Conservation (phyloP, 2,113 vertebrate genomes). For the Platichthys stellatus region DNA sequence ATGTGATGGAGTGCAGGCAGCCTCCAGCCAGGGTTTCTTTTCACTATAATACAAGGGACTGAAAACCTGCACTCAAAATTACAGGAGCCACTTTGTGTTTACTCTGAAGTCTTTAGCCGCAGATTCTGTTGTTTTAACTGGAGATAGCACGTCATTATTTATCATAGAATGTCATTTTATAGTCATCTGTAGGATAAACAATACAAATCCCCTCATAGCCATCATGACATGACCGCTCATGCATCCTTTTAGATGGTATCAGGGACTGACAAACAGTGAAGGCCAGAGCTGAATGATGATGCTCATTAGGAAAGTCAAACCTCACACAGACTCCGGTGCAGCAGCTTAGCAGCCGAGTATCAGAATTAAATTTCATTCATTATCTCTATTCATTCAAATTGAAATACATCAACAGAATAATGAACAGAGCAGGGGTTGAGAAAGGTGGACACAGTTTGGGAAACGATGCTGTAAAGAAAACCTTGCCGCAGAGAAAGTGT, state of each 20-base stretch:
- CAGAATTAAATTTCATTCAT: background rate
- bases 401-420: background rate
- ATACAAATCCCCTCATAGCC: background rate
- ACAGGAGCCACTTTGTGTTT: slow-evolving; percentile 26
- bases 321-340: background rate
- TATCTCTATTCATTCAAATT: background rate
- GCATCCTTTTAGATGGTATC: background rate
- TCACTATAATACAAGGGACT: background rate
- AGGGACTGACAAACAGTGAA: background rate
- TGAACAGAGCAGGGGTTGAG: too few species aligned
- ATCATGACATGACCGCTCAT: background rate
- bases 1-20: slow-evolving; percentile 19
- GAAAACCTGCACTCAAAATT: background rate
- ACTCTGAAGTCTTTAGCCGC: background rate
- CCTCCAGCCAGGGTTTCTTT: background rate
- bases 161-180: background rate
- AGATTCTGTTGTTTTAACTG: slow-evolving; percentile 17
- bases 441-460: too few species aligned
- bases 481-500: too few species aligned
- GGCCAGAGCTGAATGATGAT: background rate
- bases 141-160: background rate
- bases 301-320: background rate
- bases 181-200: slow-evolving; percentile 22
- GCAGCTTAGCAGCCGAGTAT: background rate
- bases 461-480: too few species aligned